Percentiles rank a stretch among this genome's conserved stretches.
These are phyloP conservation scores for Cheiracanthium punctorium DNA, from an alignment of 2,888 invertebrate species.

Conservation along the genomic window DNA sequence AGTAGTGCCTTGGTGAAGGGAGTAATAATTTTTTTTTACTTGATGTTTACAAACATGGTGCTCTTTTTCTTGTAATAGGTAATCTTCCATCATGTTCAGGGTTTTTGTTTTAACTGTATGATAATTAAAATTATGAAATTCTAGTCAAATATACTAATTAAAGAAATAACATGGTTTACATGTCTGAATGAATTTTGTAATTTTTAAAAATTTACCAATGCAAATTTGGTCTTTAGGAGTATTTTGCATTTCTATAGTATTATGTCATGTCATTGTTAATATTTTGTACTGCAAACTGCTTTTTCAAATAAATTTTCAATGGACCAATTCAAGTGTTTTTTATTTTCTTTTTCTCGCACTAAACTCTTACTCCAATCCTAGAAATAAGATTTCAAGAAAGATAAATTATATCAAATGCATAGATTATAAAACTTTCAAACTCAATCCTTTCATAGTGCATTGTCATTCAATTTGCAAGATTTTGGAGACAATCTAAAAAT, in stretches of 20 bases:
- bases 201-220: background rate
- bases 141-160: background rate
- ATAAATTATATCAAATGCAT: no score
- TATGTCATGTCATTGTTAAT: constrained; percentile 63
- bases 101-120: background rate
- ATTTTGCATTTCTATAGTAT: constrained; percentile 21
- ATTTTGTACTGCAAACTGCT: constrained; percentile 70
- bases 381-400: no score
- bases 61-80: constrained; percentile 23
- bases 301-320: constrained; percentile 67
- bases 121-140: background rate
- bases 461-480: no score
- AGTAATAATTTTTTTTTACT: constrained; percentile 12
- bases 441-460: no score
- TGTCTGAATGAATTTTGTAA: background rate
- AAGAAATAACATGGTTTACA: background rate
- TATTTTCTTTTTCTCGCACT: no score
- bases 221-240: background rate
- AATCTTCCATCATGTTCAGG: background rate
- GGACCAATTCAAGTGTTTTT: constrained; percentile 23
- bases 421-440: no score
- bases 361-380: no score
- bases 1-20: constrained; percentile 56
- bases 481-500: no score
- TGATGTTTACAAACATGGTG: constrained; percentile 42